phyloP scores from a whole-genome alignment of 2,113 vertebrate genomes.

The Ammodytes marinus region DNA sequence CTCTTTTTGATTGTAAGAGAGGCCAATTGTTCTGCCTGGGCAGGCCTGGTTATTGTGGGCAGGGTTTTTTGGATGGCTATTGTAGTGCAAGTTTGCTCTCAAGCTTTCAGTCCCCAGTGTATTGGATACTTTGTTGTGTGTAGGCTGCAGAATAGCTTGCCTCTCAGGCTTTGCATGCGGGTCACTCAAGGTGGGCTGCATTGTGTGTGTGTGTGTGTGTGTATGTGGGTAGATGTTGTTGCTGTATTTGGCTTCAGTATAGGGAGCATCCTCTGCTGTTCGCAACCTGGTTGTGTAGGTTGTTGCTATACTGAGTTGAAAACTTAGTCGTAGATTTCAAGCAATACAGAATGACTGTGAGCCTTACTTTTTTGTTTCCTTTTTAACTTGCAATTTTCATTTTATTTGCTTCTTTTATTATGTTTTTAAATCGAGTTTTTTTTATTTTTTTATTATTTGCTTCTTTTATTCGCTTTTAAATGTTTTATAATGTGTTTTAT shows the following conservation, averaged over 20 bases:
- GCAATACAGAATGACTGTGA: no score
- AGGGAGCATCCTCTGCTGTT: slow-evolving; percentile 46
- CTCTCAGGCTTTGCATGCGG: slow-evolving; percentile 62
- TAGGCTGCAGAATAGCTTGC: slow-evolving; percentile 61
- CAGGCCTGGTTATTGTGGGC: slow-evolving; percentile 63
- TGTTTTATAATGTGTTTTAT: no score
- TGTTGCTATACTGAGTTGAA: slow-evolving; percentile 49
- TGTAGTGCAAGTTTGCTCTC: slow-evolving; percentile 59
- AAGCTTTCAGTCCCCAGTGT: slow-evolving; percentile 63
- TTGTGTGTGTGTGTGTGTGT: slow-evolving; percentile 23
- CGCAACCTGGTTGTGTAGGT: slow-evolving; percentile 62
- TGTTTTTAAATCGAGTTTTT: no score
- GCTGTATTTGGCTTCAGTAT: slow-evolving; percentile 38
- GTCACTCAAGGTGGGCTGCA: slow-evolving; percentile 65
- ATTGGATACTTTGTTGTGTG: slow-evolving; percentile 65
- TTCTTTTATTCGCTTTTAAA: no score
- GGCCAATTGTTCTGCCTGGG: slow-evolving; percentile 62
- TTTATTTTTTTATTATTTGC: no score
- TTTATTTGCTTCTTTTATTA: no score
- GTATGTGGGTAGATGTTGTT: slow-evolving; percentile 68
- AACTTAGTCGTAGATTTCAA: slow-evolving; percentile 15
- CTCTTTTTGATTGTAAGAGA: slow-evolving; percentile 55
- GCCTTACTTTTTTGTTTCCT: no score
- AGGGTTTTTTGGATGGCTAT: slow-evolving; percentile 55
- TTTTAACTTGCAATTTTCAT: no score